Evolutionary conservation across 2,797 vertebrate species (phyloP).

Genomic region (Muscicapa striata): DNA sequence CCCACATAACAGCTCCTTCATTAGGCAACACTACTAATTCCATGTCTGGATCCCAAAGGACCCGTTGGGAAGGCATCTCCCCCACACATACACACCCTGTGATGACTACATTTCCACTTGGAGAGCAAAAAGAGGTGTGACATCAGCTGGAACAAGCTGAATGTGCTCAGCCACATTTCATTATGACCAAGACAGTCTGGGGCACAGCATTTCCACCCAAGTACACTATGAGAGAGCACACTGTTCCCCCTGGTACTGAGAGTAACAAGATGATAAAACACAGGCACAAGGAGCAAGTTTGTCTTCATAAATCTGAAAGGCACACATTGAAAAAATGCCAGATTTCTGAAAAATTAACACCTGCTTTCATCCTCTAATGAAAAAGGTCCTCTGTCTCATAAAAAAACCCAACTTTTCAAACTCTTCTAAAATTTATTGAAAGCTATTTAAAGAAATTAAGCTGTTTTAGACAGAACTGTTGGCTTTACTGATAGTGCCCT

Average conservation of each 20-base stretch:
- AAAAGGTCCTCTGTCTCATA: not conserved
- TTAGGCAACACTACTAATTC: not conserved
- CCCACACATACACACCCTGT: not conserved
- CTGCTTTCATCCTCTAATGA: constrained; percentile 11
- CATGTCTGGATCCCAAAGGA: not conserved
- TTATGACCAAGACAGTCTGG: not conserved
- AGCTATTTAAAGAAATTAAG: constrained; percentile 26
- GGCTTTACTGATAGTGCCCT: constrained; percentile 1
- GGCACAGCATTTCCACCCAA: not conserved
- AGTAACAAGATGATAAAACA: not conserved
- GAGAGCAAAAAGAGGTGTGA: not conserved
- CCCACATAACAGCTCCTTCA: not conserved
- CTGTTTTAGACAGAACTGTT: constrained; percentile 44
- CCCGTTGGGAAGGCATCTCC: not conserved
- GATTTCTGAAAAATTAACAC: constrained; percentile 19
- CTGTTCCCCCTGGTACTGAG: constrained; percentile 11
- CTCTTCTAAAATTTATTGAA: constrained; percentile 12
- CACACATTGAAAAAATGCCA: constrained; percentile 19
- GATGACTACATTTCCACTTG: constrained; percentile 38
- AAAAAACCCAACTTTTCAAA: not conserved
- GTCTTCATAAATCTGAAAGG: constrained; percentile 30
- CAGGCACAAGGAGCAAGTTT: constrained; percentile 20
- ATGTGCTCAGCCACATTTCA: constrained; percentile 22
- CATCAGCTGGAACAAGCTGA: constrained; percentile 11
- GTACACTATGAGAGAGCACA: not conserved